phyloP scores from a whole-genome alignment of 2,797 vertebrate genomes.

The Xenentodon cancila region DNA sequence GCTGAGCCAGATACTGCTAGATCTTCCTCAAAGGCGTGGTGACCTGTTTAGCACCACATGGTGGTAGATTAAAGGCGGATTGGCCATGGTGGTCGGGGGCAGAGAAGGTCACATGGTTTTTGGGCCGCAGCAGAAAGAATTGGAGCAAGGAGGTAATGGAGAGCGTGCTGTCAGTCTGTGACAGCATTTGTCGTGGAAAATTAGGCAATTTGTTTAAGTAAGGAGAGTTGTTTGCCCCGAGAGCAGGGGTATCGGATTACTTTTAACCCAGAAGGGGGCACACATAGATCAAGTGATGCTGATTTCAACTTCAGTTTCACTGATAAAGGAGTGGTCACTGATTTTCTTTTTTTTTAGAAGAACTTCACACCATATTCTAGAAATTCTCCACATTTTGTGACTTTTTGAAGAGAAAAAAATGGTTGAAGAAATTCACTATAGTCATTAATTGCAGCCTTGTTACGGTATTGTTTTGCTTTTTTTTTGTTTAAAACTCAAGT shows the following conservation, averaged over 20 bases:
- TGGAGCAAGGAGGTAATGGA: slow-evolving; percentile 21
- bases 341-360: no score
- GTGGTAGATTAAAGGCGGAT: slow-evolving; percentile 83
- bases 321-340: neutral
- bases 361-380: no score
- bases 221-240: slow-evolving; percentile 56
- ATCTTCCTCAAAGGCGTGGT: slow-evolving; percentile 77
- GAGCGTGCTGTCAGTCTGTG: slow-evolving; percentile 61
- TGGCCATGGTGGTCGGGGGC: slow-evolving; percentile 74
- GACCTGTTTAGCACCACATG: slow-evolving; percentile 77
- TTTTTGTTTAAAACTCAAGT: no score
- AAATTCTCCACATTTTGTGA: no score
- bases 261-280: slow-evolving; percentile 34
- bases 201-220: slow-evolving; percentile 76
- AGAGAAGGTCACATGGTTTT: slow-evolving; percentile 60
- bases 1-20: slow-evolving; percentile 64
- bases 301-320: slow-evolving; percentile 13
- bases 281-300: slow-evolving; percentile 4
- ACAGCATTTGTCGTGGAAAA: slow-evolving; percentile 67
- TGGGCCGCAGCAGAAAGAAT: slow-evolving; percentile 53
- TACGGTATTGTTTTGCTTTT: no score
- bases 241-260: slow-evolving; percentile 42
- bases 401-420: no score
- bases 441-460: no score
- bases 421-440: no score